Evolutionary conservation across 92 coral and sea anemone genomes (phyloP).

Genomic region (Galaxea fascicularis): DNA sequence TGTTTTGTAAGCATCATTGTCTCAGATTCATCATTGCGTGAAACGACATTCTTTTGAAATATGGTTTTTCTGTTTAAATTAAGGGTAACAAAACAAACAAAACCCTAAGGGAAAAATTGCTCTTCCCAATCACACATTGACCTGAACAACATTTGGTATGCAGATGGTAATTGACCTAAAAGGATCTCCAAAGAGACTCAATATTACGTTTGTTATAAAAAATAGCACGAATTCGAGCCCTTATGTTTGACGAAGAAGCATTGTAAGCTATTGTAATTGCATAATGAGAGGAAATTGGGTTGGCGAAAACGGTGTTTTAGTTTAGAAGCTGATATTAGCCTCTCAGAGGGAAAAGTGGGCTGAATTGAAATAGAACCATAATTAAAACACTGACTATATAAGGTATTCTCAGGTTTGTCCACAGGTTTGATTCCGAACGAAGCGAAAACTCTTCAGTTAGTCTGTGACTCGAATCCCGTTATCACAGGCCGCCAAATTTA

Average conservation of each 20-base stretch:
- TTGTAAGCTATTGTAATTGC: background rate
- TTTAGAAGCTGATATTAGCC: conserved; percentile 10
- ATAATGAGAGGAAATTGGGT: conserved; percentile 16
- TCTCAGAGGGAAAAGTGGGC: background rate
- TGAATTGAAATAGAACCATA: background rate
- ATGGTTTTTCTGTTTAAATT: background rate
- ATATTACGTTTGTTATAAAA: background rate
- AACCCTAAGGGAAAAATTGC: background rate
- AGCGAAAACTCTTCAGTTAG: background rate
- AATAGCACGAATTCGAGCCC: background rate
- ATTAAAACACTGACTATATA: background rate
- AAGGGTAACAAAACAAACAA: conserved; percentile 22
- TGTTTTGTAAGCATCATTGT: background rate
- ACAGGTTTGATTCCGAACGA: background rate
- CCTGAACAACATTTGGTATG: conserved; percentile 5
- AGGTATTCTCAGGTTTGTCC: background rate
- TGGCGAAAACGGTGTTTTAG: background rate
- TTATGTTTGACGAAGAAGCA: conserved; percentile 8
- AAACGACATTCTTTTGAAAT: conserved; percentile 9
- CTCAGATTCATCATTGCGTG: too few relatives aligned
- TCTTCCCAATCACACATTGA: background rate
- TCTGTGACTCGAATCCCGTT: background rate
- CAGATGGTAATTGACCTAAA: background rate
- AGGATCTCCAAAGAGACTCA: background rate
- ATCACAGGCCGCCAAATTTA: background rate